Percentiles rank a stretch among this genome's conserved stretches.
Evolutionary conservation across 2,113 vertebrate species (phyloP).

Genomic region (Vidua chalybeata): DNA sequence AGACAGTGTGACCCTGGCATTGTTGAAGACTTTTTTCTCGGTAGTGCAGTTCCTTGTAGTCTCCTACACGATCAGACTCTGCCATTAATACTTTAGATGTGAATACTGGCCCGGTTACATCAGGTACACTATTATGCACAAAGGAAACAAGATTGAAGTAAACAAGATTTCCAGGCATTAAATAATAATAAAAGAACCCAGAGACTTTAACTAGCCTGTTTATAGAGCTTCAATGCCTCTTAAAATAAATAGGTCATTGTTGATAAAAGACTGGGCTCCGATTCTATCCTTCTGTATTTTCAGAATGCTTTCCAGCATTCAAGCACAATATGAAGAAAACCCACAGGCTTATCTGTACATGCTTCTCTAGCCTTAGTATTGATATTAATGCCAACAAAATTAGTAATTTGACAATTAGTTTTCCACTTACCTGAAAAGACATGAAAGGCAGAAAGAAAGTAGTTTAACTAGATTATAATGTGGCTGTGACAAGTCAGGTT

Average conservation of each 20-base stretch:
- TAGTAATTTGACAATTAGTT: conserved; percentile 87
- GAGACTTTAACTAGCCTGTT: conserved; percentile 42
- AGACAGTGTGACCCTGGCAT: conserved; percentile 12
- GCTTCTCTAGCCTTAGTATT: conserved; percentile 60
- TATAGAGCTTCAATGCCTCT: conserved; percentile 19
- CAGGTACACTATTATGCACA: conserved; percentile 51
- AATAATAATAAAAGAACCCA: conserved; percentile 59
- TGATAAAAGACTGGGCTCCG: background rate
- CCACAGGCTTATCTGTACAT: conserved; percentile 24
- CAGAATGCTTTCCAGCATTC: conserved; percentile 21
- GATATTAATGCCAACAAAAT: conserved; percentile 84
- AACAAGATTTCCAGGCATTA: conserved; percentile 59
- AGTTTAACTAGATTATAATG: conserved; percentile 88
- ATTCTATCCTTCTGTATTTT: conserved; percentile 19
- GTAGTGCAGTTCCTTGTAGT: conserved; percentile 67
- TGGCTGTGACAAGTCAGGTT: conserved; percentile 90
- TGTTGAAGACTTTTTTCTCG: background rate
- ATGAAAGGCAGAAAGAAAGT: conserved; percentile 78
- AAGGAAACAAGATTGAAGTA: conserved; percentile 60
- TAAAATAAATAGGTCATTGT: conserved; percentile 28
- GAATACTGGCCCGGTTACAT: conserved; percentile 46
- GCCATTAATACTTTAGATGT: conserved; percentile 61
- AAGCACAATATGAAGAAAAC: conserved; percentile 9
- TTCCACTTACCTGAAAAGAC: conserved; percentile 78
- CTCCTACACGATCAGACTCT: conserved; percentile 35